Base-by-base conservation (phyloP, 2,888 invertebrate genomes). In the Microchrysa polita region DNA sequence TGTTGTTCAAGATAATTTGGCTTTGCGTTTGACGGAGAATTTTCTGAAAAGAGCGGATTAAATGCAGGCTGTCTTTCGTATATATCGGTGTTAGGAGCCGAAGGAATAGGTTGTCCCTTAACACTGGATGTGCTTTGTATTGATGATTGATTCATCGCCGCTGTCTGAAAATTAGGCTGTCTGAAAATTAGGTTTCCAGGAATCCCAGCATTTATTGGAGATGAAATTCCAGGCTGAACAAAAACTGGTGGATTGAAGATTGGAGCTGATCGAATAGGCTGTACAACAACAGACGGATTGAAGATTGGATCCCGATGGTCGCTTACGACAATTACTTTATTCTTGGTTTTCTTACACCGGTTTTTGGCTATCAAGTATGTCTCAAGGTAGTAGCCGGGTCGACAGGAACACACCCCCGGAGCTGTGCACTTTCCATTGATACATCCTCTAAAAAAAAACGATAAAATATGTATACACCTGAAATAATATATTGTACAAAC, bases 341-440 rank as follows among this genome's bases (percentile, higher is more conserved):
- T 22, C 9, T n/a, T 53, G 27, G 27, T 23, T 27, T n/a, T 27
- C 18, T 67, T 52, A 22, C 67, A 67, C 18, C 20, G 22, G 12
- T 22, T 67, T 14, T 53, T 27, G 1, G 9, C n/a, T n/a, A n/a
- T n/a, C n/a, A n/a, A n/a, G n/a, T n/a, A n/a, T 4, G 4, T 7
- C 2, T 7, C 7, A 34, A 34, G 27, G 27, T 34, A 34, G 27
- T 69, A 69, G 2, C 69, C 69, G 40, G 10, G 1, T 2, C 34
- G 18, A 72, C 79, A 79, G 0, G 77, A 74, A 67, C 79, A 79
- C 10, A 61, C 67, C 22, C 77, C 67, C 42, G 74, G 78, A 0
- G 81, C 83, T 2, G 81, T 80, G 76, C 86, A 86, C 2, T 78
- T 79, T 1, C 84, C 85, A 75, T 85, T 84, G 2, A 82, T 5